A percentile compares a stretch with the other conserved stretches of the same genome.
Evolutionary conservation across 2,113 vertebrate species (phyloP).

Genomic region (Eonycteris spelaea): DNA sequence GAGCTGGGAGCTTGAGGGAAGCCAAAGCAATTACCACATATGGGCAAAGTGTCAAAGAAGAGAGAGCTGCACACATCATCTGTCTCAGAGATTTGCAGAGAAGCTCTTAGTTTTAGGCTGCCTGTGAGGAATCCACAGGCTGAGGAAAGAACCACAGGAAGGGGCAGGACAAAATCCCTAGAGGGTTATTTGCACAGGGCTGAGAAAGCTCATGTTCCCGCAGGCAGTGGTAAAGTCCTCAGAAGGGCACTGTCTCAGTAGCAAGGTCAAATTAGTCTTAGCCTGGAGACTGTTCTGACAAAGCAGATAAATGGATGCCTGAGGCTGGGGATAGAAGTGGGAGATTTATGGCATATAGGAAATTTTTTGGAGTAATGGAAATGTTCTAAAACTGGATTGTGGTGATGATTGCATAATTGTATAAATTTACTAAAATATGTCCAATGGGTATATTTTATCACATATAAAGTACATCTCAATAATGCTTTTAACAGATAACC

Average conservation of each 20-base stretch:
- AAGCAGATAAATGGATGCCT: background rate
- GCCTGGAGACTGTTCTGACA: background rate
- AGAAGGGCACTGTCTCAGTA: background rate
- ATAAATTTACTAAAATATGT: background rate
- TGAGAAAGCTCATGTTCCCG: background rate
- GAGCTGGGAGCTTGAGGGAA: background rate
- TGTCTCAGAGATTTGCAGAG: background rate
- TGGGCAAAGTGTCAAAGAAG: background rate
- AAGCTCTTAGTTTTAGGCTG: background rate
- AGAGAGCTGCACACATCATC: background rate
- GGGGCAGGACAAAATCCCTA: background rate
- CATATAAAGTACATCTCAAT: background rate
- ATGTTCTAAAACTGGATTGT: conserved; percentile 3
- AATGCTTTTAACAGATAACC: background rate
- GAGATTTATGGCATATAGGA: background rate
- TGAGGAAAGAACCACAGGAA: background rate
- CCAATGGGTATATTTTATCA: background rate
- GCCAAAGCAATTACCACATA: background rate
- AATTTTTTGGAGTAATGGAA: background rate
- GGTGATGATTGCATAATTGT: background rate
- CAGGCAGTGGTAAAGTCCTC: background rate
- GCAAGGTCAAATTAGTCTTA: background rate
- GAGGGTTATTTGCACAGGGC: background rate
- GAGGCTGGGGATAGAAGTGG: background rate
- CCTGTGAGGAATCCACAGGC: background rate